phyloP scores from a whole-genome alignment of 2,888 invertebrate species.

The Lycophotia porphyrea region DNA sequence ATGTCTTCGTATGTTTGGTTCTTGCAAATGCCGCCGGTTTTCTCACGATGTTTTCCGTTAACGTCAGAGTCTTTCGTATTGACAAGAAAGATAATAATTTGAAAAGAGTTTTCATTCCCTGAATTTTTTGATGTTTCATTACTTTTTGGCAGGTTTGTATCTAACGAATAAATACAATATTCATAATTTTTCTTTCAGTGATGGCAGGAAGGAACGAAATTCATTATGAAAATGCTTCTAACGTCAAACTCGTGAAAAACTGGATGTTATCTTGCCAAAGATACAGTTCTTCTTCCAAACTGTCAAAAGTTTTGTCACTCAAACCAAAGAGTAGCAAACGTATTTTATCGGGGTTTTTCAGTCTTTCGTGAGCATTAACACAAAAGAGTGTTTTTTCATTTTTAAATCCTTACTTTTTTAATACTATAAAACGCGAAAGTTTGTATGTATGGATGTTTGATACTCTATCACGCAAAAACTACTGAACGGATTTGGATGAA shows the following conservation, averaged over 20 bases:
- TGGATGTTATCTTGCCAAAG: slow-evolving; percentile 10
- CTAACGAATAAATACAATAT: not conserved
- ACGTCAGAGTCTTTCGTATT: not conserved
- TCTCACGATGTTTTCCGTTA: not conserved
- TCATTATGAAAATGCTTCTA: slow-evolving; percentile 18
- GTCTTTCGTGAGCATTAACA: slow-evolving; percentile 1
- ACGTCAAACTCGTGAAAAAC: slow-evolving; percentile 32
- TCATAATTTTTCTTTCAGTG: not conserved
- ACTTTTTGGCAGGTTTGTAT: not conserved
- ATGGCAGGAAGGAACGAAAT: slow-evolving; percentile 6
- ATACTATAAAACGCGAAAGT: too few relatives aligned
- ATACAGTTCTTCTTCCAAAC: slow-evolving; percentile 26
- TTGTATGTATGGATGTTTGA: too few relatives aligned
- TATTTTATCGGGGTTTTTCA: slow-evolving; percentile 8
- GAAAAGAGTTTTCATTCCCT: not conserved
- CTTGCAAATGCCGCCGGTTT: not conserved
- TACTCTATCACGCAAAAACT: too few relatives aligned
- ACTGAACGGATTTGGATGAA: too few relatives aligned
- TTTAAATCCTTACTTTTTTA: too few relatives aligned
- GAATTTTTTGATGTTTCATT: not conserved
- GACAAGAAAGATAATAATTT: not conserved
- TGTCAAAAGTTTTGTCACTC: slow-evolving; percentile 36
- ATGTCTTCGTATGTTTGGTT: not conserved
- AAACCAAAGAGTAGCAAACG: slow-evolving; percentile 3
- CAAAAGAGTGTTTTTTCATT: not conserved